These are phyloP conservation scores for Brachypalpus laphriformis DNA, from an alignment of 2,888 invertebrate genomes.

Conservation along the genomic window DNA sequence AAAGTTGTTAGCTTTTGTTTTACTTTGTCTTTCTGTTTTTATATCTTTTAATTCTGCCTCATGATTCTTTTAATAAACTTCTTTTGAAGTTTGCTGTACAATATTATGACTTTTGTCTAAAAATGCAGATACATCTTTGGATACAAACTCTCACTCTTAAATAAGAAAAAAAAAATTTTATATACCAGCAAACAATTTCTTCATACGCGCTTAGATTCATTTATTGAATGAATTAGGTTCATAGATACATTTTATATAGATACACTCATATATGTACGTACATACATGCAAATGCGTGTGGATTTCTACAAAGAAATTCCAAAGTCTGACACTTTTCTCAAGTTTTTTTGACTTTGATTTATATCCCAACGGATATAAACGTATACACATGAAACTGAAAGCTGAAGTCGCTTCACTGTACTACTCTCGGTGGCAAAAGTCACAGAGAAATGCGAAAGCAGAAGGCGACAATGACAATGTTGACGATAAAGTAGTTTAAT, in stretches of 20 bases:
- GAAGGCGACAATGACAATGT: slow-evolving; percentile 26
- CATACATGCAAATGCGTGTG: slow-evolving; percentile 15
- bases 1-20: slow-evolving; percentile 1
- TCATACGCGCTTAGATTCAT: not conserved
- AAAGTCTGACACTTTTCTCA: slow-evolving; percentile 59
- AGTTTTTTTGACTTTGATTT: slow-evolving; percentile 79
- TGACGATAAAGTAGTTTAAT: slow-evolving; percentile 6
- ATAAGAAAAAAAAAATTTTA: too few species aligned
- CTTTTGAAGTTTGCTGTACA: not conserved
- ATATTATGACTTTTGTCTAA: not conserved
- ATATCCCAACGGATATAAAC: slow-evolving; percentile 75
- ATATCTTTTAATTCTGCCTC: too few species aligned
- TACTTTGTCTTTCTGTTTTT: not conserved
- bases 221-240: slow-evolving; percentile 12
- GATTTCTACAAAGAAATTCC: slow-evolving; percentile 47
- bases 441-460: slow-evolving; percentile 7
- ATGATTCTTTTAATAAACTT: slow-evolving; percentile 24
- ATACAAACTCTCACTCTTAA: not conserved
- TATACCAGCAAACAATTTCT: not conserved
- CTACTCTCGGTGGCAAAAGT: slow-evolving; percentile 12
- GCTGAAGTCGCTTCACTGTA: slow-evolving; percentile 20
- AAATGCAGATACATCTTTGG: not conserved
- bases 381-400: slow-evolving; percentile 59
- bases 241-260: slow-evolving; percentile 2
- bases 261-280: not conserved